These are phyloP conservation scores for Leptodactylus fallax DNA, from an alignment of 2,797 vertebrate species.

Conservation along the genomic window DNA sequence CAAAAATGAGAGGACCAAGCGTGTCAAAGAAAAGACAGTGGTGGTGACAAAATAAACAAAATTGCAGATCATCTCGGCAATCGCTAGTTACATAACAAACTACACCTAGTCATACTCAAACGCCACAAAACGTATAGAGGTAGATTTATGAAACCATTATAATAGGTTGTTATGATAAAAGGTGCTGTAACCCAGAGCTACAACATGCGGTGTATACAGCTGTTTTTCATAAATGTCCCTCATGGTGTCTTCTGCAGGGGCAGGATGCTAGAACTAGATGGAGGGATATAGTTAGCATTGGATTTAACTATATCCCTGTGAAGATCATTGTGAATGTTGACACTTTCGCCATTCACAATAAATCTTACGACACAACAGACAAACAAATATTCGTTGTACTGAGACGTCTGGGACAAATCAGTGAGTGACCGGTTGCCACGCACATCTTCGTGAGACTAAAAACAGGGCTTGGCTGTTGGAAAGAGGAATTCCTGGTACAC, in stretches of 20 bases:
- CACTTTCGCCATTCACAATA: conserved; percentile 39
- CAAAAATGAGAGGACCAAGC: conserved; percentile 75
- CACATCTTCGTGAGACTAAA: neutral
- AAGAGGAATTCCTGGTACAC: neutral
- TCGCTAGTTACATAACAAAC: conserved; percentile 58
- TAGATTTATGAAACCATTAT: neutral
- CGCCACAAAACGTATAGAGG: conserved; percentile 24
- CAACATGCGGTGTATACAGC: neutral
- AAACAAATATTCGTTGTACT: conserved; percentile 19
- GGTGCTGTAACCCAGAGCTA: neutral
- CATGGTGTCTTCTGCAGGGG: neutral
- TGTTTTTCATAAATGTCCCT: conserved; percentile 24
- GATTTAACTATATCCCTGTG: conserved; percentile 41
- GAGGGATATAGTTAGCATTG: conserved; percentile 33
- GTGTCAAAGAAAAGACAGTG: conserved; percentile 77
- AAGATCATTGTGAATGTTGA: conserved; percentile 40
- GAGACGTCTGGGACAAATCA: neutral
- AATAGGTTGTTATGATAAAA: neutral
- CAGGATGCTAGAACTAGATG: conserved; percentile 21
- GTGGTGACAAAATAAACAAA: conserved; percentile 71
- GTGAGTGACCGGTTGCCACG: neutral
- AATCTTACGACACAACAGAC: conserved; percentile 43
- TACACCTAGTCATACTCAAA: conserved; percentile 31
- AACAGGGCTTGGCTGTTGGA: neutral
- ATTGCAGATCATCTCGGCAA: conserved; percentile 61